Percentiles rank a stretch among this genome's conserved stretches.
Conservation (phyloP, 1,140 invertebrate species). For the Phymorhynchus buccinoides region DNA sequence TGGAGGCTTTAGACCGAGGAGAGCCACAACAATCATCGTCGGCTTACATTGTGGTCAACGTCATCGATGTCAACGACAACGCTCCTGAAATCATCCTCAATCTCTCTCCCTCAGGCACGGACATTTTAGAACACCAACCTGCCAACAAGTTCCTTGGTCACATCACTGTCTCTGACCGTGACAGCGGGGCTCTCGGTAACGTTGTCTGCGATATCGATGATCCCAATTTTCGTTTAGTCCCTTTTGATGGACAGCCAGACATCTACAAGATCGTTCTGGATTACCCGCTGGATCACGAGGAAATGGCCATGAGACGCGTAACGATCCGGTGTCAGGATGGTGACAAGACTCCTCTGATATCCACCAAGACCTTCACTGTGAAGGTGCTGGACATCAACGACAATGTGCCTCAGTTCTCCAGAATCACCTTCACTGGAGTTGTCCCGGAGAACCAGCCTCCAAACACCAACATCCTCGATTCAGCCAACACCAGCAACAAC, state of each 20-base stretch:
- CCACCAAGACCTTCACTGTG: slow-evolving; percentile 61
- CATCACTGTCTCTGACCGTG: slow-evolving; percentile 54
- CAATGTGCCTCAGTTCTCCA: slow-evolving; percentile 58
- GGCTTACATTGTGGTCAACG: slow-evolving; percentile 55
- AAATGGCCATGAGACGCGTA: slow-evolving; percentile 48
- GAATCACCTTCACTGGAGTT: slow-evolving; percentile 15
- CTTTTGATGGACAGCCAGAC: slow-evolving; percentile 41
- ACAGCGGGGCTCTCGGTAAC: slow-evolving; percentile 56
- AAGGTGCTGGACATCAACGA: slow-evolving; percentile 65
- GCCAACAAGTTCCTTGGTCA: slow-evolving; percentile 57
- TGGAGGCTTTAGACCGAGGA: slow-evolving; percentile 81
- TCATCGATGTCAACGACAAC: slow-evolving; percentile 67
- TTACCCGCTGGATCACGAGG: slow-evolving; percentile 53
- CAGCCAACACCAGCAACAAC: slow-evolving; percentile 74
- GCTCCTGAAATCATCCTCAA: slow-evolving; percentile 60
- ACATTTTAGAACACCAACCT: slow-evolving; percentile 49
- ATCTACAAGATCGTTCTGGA: slow-evolving; percentile 60
- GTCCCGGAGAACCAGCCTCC: slow-evolving; percentile 57
- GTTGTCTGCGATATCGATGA: slow-evolving; percentile 58
- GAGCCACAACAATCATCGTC: slow-evolving; percentile 82
- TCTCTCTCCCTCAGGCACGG: slow-evolving; percentile 43
- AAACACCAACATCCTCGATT: slow-evolving; percentile 80
- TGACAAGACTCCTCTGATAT: slow-evolving; percentile 54
- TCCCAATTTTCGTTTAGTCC: slow-evolving; percentile 50
- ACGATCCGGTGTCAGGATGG: slow-evolving; percentile 56